Evolutionary conservation across 2,888 invertebrate genomes (phyloP), one percentile per base, ranked within the genome.

Genomic region (Nasonovia ribisnigri): DNA sequence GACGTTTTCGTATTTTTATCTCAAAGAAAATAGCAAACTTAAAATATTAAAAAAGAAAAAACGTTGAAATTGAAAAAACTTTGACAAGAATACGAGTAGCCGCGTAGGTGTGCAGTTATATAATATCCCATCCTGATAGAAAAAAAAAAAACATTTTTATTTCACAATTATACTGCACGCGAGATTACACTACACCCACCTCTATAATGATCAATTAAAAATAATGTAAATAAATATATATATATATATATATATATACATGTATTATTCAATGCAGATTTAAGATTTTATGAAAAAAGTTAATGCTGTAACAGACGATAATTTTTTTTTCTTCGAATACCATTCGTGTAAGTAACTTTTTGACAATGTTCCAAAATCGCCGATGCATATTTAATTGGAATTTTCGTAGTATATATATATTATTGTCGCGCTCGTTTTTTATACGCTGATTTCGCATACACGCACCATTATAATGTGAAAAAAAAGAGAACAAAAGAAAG

Each of bases 301-400:
- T 20, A 77, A 77, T 77, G 20, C 77, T 42, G 20, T 36, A 20
- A 77, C 8, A 77, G 36, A 77, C 77, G 8, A 77, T 36, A 36
- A 8, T 36, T 36, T 77, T 77, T 77, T 77, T 36, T 57, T 26
- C 57, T 57, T 77, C 20, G 20, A 36, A 36, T 20, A 77, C 36
- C 77, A 77, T 77, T 77, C 36, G 77, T 77, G 89, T 46, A 29
- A 60, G 29, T 91, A 92, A 77, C 51, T 88, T 92, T 92, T 92
- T 92, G 92, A 92, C 77, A 26, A 43, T n/a, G 92, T 92, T 92
- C 92, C 92, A 92, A 92, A 92, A 88, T 88, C 77, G 88, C 67
- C 92, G 92, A 92, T 67, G 92, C 92, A 92, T 88, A 88, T 92
- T 92, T 92, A 92, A 87, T 77, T 77, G 92, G 67, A 77, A 88